These are phyloP conservation scores for Sinhomidia bicolor DNA, from an alignment of 2,888 invertebrate genomes.

Conservation along the genomic window DNA sequence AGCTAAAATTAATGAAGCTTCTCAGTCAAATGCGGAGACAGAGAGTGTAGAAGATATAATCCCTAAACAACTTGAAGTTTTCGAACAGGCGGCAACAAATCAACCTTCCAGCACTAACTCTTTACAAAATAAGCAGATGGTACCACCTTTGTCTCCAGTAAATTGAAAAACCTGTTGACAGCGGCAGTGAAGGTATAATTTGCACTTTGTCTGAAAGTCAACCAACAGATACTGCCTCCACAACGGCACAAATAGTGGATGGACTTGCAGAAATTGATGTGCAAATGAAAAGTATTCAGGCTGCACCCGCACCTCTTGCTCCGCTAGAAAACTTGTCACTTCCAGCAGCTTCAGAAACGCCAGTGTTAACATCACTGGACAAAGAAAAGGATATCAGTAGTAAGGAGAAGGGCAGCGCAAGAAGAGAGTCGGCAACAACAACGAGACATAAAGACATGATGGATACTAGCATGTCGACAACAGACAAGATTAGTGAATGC, in stretches of 20 bases:
- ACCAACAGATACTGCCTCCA: neutral
- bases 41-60: no score
- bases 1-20: no score
- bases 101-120: no score
- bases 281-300: neutral
- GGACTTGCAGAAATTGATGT: neutral
- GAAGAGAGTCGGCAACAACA: neutral
- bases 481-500: conserved; percentile 80
- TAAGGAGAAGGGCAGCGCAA: neutral
- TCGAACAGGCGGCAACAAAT: no score
- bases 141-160: no score
- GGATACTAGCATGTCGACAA: conserved; percentile 39
- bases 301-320: neutral
- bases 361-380: neutral
- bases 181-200: no score
- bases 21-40: no score
- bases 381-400: neutral
- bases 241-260: neutral
- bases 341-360: neutral
- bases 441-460: neutral
- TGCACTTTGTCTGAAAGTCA: no score
- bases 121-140: no score
- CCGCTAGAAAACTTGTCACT: neutral
- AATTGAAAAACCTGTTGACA: no score
- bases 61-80: no score